Evolutionary conservation across 2,797 vertebrate genomes (phyloP).

Genomic region (Enteromius trimaculatus): DNA sequence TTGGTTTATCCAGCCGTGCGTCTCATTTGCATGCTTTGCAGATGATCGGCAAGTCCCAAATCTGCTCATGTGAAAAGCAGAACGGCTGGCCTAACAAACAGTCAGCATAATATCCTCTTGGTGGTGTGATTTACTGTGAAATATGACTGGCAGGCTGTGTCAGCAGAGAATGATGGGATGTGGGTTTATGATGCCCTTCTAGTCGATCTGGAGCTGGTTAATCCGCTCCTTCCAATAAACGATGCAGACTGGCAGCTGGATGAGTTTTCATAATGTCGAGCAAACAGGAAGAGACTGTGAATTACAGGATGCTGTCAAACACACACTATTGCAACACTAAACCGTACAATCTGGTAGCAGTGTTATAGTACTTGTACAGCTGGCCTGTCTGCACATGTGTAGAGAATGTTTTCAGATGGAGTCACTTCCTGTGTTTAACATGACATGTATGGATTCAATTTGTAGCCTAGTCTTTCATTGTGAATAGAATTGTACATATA

Average conservation of each 20-base stretch:
- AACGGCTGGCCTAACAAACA: constrained; percentile 17
- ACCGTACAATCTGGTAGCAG: background rate
- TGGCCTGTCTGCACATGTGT: background rate
- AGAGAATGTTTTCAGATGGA: constrained; percentile 20
- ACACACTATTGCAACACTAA: background rate
- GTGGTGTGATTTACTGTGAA: constrained; percentile 36
- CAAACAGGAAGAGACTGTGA: constrained; percentile 5
- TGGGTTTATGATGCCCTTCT: constrained; percentile 27
- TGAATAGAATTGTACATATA: background rate
- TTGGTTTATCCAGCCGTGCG: constrained; percentile 26
- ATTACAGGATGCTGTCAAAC: background rate
- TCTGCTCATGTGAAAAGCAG: constrained; percentile 23
- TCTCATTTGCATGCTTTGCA: constrained; percentile 32
- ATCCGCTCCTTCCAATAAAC: constrained; percentile 32
- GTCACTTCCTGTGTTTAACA: background rate
- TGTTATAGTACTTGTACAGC: background rate
- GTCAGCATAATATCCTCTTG: background rate
- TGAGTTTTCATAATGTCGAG: constrained; percentile 17
- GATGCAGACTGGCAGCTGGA: constrained; percentile 3
- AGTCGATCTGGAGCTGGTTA: constrained; percentile 22
- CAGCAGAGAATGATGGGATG: constrained; percentile 43
- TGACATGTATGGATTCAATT: background rate
- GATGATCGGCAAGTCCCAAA: constrained; percentile 19
- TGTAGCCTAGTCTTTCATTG: background rate
- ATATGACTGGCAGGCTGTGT: constrained; percentile 24